Conservation (phyloP, 2,888 invertebrate genomes). For the Catocala sponsa region DNA sequence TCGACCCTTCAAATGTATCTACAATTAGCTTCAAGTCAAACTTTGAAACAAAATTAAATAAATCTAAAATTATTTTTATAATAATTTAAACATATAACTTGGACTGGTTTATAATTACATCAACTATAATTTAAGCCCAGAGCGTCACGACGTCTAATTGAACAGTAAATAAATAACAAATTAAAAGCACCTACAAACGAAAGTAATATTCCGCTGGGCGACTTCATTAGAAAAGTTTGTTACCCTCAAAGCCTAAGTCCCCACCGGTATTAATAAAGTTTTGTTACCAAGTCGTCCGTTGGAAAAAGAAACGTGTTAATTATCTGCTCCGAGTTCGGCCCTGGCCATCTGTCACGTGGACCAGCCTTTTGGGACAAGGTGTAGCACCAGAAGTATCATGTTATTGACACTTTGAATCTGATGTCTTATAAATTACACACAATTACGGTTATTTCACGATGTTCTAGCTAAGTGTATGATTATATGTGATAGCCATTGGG, state of each 20-base stretch:
- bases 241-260: constrained; percentile 83
- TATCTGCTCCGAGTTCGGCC: constrained; percentile 70
- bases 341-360: constrained; percentile 79
- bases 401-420: constrained; percentile 52
- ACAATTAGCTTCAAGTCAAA: no score
- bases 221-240: constrained; percentile 87
- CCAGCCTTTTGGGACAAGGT: constrained; percentile 54
- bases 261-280: constrained; percentile 87
- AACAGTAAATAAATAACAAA: constrained; percentile 78
- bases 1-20: no score
- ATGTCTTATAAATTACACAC: constrained; percentile 21
- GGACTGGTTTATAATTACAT: constrained; percentile 16
- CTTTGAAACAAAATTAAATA: no score
- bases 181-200: constrained; percentile 74
- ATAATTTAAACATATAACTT: no score
- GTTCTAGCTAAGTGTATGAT: neutral
- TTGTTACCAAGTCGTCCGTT: constrained; percentile 74
- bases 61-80: no score
- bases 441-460: neutral
- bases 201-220: constrained; percentile 80
- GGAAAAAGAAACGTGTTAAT: constrained; percentile 86
- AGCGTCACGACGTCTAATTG: constrained; percentile 35
- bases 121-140: constrained; percentile 17
- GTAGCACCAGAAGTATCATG: constrained; percentile 19
- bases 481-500: neutral